Evolutionary conservation across 2,888 invertebrate genomes (phyloP).

Genomic region (Mimumesa dahlbomi): DNA sequence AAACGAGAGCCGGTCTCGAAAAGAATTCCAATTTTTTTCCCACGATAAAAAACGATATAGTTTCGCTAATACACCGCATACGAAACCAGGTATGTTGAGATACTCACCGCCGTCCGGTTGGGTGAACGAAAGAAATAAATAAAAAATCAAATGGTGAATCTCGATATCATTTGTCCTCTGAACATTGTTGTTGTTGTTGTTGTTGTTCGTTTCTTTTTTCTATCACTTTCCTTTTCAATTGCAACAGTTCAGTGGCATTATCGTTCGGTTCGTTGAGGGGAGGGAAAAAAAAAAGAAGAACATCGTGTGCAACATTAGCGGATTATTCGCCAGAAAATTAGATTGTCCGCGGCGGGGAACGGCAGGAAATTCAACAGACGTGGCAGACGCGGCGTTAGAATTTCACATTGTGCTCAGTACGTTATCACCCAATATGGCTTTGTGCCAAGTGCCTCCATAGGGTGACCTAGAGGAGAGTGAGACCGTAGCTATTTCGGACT

Average conservation of each 20-base stretch:
- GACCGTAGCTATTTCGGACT: slow-evolving; percentile 50
- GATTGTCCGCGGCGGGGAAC: slow-evolving; percentile 8
- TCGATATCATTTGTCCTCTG: no score
- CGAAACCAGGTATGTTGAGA: no score
- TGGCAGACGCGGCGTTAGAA: slow-evolving; percentile 42
- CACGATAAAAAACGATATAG: neutral
- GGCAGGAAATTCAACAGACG: slow-evolving; percentile 34
- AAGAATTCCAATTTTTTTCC: no score
- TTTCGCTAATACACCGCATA: no score
- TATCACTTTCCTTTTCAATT: neutral
- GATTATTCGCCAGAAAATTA: slow-evolving; percentile 33
- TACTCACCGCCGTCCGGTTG: no score
- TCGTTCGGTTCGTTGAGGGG: neutral
- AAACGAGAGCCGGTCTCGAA: no score
- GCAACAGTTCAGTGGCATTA: neutral
- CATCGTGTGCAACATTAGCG: slow-evolving; percentile 26
- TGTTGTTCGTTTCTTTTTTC: neutral
- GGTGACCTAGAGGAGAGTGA: slow-evolving; percentile 47
- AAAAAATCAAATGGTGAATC: no score
- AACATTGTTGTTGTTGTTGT: neutral
- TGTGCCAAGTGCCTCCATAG: slow-evolving; percentile 56
- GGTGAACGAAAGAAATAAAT: no score
- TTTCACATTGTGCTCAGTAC: slow-evolving; percentile 56
- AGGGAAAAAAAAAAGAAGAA: slow-evolving; percentile 9
- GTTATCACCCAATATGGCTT: slow-evolving; percentile 65